Base-by-base conservation (phyloP, 2,888 invertebrate genomes). In the Pinctada fucata region DNA sequence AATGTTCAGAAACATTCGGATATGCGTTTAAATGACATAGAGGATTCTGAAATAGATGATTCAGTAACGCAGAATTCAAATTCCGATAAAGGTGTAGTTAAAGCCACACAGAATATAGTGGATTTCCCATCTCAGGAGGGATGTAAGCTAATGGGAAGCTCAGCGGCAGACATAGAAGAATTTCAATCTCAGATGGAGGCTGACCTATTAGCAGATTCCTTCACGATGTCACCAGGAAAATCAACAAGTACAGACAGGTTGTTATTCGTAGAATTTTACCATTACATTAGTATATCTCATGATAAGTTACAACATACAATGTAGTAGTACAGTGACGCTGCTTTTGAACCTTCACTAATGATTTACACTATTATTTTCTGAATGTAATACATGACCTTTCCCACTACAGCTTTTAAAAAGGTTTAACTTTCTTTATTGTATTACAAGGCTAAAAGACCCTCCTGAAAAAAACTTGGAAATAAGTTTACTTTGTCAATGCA, bases 121-220 rank as follows among this genome's bases (percentile, higher is more conserved):
- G 74, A 82, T n/a, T 79, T 79, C 67, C 31, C 74, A 45, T 78
- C 77, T 68, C 83, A 82, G 47, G 48, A 63, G 31, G 77, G 50
- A 13, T 64, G 16, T 3, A 31, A 47, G 49, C 51, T 51, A 65
- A 47, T 31, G 47, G 66, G 74, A 16, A 65, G 49, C 16, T 48
- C 50, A 48, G 80, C 72, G 31, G 76, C 78, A 58, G 82, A 84
- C 6, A 86, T 84, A 66, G 84, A 82, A 66, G 86, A 85, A 64
- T 83, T 83, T 73, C 76, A 50, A 8, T 74, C 83, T 4, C 86
- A 84, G 75, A n/a, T 70, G 64, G 81, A 80, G n/a, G 79, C 79
- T 71, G 71, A 84, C 48, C 47, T 71, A 1, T 66, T 84, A 3
- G 82, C 82, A 73, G 82, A 82, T 50, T 75, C 81, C 10, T 76